These are phyloP conservation scores for Porites rus DNA, from an alignment of 92 coral and sea anemone genomes.

Conservation along the genomic window DNA sequence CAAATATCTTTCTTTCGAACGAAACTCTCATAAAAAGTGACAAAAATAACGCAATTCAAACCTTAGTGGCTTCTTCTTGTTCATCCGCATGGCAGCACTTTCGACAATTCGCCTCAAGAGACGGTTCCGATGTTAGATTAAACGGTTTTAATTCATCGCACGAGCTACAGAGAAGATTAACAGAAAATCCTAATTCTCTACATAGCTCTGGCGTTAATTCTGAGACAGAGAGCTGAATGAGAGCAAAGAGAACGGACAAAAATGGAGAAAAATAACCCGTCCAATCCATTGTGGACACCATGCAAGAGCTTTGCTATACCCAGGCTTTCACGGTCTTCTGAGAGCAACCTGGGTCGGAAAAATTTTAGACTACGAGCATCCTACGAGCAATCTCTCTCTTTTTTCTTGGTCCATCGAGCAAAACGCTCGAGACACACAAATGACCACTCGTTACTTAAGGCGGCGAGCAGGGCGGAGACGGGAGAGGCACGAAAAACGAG, in stretches of 20 bases:
- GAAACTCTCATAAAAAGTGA: not conserved
- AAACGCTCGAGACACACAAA: too few relatives aligned
- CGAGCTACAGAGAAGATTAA: constrained; percentile 93
- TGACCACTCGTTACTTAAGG: too few relatives aligned
- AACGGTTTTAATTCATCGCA: constrained; percentile 93
- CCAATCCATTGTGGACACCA: constrained; percentile 87
- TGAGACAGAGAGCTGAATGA: constrained; percentile 72
- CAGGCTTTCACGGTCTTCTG: constrained; percentile 12
- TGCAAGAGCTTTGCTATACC: constrained; percentile 5
- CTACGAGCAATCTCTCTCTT: too few relatives aligned
- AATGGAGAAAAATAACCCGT: constrained; percentile 72
- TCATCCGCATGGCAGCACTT: constrained; percentile 96
- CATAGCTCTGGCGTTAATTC: constrained; percentile 92
- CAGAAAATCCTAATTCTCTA: constrained; percentile 87
- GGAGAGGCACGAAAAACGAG: too few relatives aligned
- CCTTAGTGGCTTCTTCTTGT: constrained; percentile 43
- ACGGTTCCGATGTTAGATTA: constrained; percentile 59
- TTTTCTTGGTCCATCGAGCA: too few relatives aligned
- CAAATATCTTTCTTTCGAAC: not conserved
- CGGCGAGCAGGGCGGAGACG: too few relatives aligned
- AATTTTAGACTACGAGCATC: too few relatives aligned
- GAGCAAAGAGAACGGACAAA: constrained; percentile 80
- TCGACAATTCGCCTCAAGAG: constrained; percentile 73
- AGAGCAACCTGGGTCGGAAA: too few relatives aligned
- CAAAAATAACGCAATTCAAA: not conserved